Evolutionary conservation across 2,888 invertebrate species (phyloP).

Genomic region (Scrobipalpa atriplicella): DNA sequence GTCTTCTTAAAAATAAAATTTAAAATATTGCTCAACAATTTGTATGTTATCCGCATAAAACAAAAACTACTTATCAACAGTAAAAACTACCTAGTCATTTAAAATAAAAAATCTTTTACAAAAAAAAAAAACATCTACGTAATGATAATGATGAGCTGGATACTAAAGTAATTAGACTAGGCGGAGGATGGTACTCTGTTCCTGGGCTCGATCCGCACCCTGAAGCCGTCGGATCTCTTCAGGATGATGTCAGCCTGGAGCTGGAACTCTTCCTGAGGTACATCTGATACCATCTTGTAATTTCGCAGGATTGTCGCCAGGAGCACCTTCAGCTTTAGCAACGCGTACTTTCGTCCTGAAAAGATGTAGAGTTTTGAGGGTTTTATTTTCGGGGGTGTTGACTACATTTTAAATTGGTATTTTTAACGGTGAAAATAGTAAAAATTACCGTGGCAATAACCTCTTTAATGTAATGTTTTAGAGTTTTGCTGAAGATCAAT

Average conservation of each 20-base stretch:
- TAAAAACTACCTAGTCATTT: too few relatives aligned
- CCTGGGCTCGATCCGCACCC: slow-evolving; percentile 86
- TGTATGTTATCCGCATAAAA: too few relatives aligned
- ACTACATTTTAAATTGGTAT: too few relatives aligned
- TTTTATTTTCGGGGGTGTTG: too few relatives aligned
- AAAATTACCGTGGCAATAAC: too few relatives aligned
- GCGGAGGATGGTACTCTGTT: slow-evolving; percentile 53
- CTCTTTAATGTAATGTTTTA: too few relatives aligned
- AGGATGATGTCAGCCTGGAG: slow-evolving; percentile 89
- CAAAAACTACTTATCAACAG: too few relatives aligned
- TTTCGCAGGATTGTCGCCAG: slow-evolving; percentile 88
- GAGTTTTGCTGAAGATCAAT: too few relatives aligned
- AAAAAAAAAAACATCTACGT: background rate
- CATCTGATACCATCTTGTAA: slow-evolving; percentile 84
- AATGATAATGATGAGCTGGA: background rate
- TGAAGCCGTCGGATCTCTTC: slow-evolving; percentile 88
- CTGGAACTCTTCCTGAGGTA: slow-evolving; percentile 85
- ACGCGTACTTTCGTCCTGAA: slow-evolving; percentile 89
- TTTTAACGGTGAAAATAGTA: too few relatives aligned
- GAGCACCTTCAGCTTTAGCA: slow-evolving; percentile 89
- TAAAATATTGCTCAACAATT: too few relatives aligned
- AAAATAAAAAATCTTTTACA: too few relatives aligned
- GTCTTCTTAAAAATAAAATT: too few relatives aligned
- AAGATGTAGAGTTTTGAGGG: background rate
- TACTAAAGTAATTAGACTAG: background rate